Evolutionary conservation across 2,888 invertebrate genomes (phyloP).

Genomic region (Galeopsomyia nigrocyanea): DNA sequence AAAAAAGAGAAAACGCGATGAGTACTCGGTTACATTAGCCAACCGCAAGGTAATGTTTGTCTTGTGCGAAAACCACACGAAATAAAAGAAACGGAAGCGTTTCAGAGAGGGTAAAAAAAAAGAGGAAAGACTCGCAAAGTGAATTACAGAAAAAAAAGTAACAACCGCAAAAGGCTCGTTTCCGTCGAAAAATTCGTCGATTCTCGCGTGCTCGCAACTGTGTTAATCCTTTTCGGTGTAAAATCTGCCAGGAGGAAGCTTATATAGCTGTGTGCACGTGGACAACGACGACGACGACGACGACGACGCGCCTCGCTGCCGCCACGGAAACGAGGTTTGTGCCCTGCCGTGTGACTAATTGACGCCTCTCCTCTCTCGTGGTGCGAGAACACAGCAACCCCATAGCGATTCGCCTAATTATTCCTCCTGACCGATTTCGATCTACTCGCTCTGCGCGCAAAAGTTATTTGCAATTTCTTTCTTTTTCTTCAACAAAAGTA

Average conservation of each 20-base stretch:
- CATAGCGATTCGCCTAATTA: conserved; percentile 58
- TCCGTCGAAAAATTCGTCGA: conserved; percentile 48
- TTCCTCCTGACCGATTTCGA: conserved; percentile 56
- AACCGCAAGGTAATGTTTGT: conserved; percentile 9
- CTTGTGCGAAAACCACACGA: conserved; percentile 4
- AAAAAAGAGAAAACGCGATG: too few relatives aligned
- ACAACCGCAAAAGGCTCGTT: conserved; percentile 40
- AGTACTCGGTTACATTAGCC: too few relatives aligned
- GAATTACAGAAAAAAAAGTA: not conserved
- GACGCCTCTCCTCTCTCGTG: conserved; percentile 44
- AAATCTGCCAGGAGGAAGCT: too few relatives aligned
- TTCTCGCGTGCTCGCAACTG: conserved; percentile 34
- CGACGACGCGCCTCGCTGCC: conserved; percentile 44
- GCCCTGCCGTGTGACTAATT: conserved; percentile 60
- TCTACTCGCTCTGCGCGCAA: conserved; percentile 35
- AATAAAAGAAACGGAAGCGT: conserved; percentile 9
- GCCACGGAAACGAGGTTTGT: too few relatives aligned
- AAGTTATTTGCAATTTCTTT: not conserved
- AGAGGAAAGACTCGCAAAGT: not conserved
- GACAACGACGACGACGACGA: conserved; percentile 47
- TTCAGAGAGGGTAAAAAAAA: not conserved
- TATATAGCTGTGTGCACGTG: conserved; percentile 22
- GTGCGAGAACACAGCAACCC: conserved; percentile 51
- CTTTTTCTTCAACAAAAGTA: not conserved
- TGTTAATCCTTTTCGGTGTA: too few relatives aligned